Conservation (phyloP, 2,888 invertebrate genomes). For the Limnephilus auricula region DNA sequence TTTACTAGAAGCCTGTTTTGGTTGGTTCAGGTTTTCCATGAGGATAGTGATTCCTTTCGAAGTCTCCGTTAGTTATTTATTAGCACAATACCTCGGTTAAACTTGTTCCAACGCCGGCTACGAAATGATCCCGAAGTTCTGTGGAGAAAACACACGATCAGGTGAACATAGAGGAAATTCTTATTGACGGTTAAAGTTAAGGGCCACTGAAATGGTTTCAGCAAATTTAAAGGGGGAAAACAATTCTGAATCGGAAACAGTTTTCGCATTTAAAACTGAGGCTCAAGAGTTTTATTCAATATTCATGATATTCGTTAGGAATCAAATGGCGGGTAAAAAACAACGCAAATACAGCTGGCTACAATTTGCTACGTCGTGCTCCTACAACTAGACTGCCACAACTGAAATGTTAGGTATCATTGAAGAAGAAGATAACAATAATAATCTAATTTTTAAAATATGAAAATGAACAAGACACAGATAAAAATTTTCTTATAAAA, state of each 20-base stretch:
- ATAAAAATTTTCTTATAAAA: too few relatives aligned
- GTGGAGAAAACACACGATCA: conserved; percentile 15
- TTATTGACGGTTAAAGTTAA: conserved; percentile 19
- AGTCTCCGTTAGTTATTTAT: conserved; percentile 60
- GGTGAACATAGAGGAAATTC: conserved; percentile 25
- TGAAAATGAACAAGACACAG: too few relatives aligned
- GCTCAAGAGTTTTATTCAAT: background rate
- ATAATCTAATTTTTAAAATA: too few relatives aligned
- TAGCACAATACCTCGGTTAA: conserved; percentile 52
- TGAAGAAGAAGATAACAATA: too few relatives aligned
- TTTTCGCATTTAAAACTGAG: background rate
- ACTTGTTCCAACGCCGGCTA: conserved; percentile 43
- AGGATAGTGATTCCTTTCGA: conserved; percentile 60
- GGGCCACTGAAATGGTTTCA: background rate
- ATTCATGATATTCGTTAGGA: background rate
- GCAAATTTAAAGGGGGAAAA: background rate
- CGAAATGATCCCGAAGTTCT: conserved; percentile 12
- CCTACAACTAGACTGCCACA: background rate
- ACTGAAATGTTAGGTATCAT: background rate
- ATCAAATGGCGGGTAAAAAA: background rate
- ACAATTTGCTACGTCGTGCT: background rate
- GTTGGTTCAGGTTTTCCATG: background rate
- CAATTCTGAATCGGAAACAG: background rate
- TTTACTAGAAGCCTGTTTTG: background rate
- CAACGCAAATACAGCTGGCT: background rate